Evolutionary conservation across 1,140 invertebrate species (phyloP).

Genomic region (Achatina immaculata): DNA sequence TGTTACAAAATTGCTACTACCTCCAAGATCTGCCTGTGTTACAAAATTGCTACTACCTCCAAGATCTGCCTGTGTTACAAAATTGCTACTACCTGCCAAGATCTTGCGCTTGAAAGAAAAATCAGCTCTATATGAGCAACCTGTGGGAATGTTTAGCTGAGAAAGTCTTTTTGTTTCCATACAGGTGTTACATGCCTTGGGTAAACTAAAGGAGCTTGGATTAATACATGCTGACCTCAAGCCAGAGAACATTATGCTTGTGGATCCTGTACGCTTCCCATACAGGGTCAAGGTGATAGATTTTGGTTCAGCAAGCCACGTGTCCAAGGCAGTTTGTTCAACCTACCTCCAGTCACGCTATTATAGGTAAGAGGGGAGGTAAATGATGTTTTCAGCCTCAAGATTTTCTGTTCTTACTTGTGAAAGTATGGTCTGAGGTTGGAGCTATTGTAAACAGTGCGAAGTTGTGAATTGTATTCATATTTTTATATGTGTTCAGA

Average conservation of each 20-base stretch:
- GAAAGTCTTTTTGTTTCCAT: background rate
- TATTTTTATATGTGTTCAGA: background rate
- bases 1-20: no score
- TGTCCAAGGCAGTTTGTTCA: constrained; percentile 99
- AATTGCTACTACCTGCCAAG: no score
- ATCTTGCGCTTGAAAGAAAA: no score
- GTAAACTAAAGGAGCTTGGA: constrained; percentile 98
- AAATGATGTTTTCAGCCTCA: background rate
- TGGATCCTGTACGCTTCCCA: constrained; percentile 96
- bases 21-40: no score
- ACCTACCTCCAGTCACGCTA: constrained; percentile 99
- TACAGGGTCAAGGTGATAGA: constrained; percentile 97
- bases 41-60: no score
- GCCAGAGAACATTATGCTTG: constrained; percentile 99
- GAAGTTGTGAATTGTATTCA: background rate
- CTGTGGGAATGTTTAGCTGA: no score
- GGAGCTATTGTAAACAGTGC: background rate
- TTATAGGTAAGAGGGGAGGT: constrained; percentile 82
- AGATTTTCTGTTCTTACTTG: background rate
- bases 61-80: no score
- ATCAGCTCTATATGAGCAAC: no score
- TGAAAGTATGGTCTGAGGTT: background rate
- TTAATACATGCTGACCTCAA: constrained; percentile 99
- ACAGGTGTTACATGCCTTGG: constrained; percentile 91
- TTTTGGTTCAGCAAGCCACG: constrained; percentile 98